Evolutionary conservation across 64 coral and sea anemone genomes (phyloP), one percentile per base, ranked within the genome.

Genomic region (Stichodactyla mertensii): DNA sequence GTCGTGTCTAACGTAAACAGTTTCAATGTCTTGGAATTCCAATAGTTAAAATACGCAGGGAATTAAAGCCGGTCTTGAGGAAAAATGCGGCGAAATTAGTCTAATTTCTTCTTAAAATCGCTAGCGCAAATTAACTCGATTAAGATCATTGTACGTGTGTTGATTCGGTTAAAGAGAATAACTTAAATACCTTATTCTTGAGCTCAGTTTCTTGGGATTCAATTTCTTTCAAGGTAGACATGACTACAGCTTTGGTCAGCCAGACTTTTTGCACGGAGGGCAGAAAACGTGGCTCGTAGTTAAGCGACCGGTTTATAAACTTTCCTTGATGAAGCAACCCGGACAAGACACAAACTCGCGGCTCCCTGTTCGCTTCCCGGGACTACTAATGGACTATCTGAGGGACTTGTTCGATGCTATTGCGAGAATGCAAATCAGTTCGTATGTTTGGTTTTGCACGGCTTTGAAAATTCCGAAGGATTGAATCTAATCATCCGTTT

Each of bases 151-250:
- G 69, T 74, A 2, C 8, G 7, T 31, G 7, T n/a, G 8, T 74
- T 74, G n/a, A 74, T 74, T 74, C 69, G 24, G 24, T 74, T 12
- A 74, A 23, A 74, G 69, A 74, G 69, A 74, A 74, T 74, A 74
- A 74, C 69, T 74, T 31, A 36, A 74, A 74, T 81, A 81, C 78
- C 78, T 81, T 51, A 53, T 55, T 55, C 52, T 81, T 81, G 52
- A 81, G 78, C 78, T 81, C 78, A 19, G 78, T 81, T 81, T 81
- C 78, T 81, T 54, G 78, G n/a, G 78, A 45, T 81, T 52, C 53
- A 10, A 81, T 20, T 81, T 81, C 78, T 81, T 52, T 55, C 53
- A 81, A 55, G 11, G 78, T 81, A 55, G 78, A 81, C 78, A 81
- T 81, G 78, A 0, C 53, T 81, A 52, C 51, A n/a, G 53, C 78